phyloP scores from a whole-genome alignment of 2,113 vertebrate species.

The Halcyon senegalensis region DNA sequence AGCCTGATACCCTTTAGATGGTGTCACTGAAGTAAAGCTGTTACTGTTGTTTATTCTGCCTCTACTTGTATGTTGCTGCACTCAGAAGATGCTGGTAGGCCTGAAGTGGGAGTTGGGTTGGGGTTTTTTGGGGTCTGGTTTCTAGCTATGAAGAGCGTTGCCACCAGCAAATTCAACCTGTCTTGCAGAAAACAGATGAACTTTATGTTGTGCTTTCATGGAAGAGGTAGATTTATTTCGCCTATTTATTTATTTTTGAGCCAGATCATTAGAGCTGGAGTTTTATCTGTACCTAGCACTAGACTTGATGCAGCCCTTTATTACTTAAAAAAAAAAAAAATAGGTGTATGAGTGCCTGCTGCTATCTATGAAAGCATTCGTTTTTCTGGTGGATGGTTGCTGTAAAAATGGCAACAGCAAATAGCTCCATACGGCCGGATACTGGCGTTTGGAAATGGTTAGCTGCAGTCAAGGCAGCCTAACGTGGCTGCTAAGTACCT shows the following conservation, averaged over 20 bases:
- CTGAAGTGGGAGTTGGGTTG: not conserved
- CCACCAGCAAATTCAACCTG: not conserved
- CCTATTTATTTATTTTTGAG: not conserved
- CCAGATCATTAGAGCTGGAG: not conserved
- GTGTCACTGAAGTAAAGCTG: not conserved
- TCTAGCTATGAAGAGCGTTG: not conserved
- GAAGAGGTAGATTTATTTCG: not conserved
- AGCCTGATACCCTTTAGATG: not conserved
- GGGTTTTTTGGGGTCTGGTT: not conserved
- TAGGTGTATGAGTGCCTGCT: not conserved
- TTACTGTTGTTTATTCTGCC: not conserved
- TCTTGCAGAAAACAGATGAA: not conserved
- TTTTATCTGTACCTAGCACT: not conserved
- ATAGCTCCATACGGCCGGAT: not conserved
- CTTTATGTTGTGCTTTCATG: not conserved
- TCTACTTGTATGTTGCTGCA: fast-evolving
- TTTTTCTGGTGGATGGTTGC: not conserved
- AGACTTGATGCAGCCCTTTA: not conserved
- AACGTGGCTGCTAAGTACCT: slow-evolving; percentile 42
- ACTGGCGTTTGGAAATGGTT: not conserved
- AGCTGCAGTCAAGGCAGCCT: slow-evolving; percentile 62
- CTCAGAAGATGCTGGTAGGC: not conserved
- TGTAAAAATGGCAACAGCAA: not conserved
- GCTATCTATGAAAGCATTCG: not conserved
- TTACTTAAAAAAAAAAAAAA: not conserved